Base-by-base conservation (phyloP, 2,113 vertebrate genomes). In the Ia io region DNA sequence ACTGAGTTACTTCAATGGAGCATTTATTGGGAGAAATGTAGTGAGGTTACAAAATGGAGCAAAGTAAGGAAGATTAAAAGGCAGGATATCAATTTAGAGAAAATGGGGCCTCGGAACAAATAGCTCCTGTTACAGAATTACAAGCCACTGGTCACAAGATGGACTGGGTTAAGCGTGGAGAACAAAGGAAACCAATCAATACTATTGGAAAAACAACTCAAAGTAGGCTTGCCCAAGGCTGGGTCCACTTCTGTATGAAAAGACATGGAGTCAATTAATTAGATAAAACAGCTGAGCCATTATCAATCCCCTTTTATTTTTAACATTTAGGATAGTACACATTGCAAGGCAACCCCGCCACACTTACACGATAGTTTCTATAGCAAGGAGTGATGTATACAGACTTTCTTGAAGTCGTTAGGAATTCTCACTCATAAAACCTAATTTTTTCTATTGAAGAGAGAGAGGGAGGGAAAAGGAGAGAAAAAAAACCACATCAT, bases 31-130 rank as follows among this genome's bases (percentile, higher is more conserved):
- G 30, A 80, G n/a, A 65, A 94, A 59, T 32, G 28, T 2, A 32
- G 84, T 40, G 49, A 28, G 32, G 32, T 59, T 32, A 61, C 17
- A 70, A 83, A 70, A 56, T 2, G 25, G 79, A 69, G 17, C 40
- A 87, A 86, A 93, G 69, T 11, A 23, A 14, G 6, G 14, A 40
- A 37, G 70, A 87, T 71, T 44, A 83, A 69, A 6, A 84, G 47
- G 25, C 28, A 92, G 71, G 63, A 93, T 94, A 90, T 74, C 32
- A 86, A 30, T 42, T 69, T 59, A 44, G 87, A 47, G 42, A 35
- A 89, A 84, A 70, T 0, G 14, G 49, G 44, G 22, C 63, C 56
- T 79, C 51, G 30, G 76, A 65, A 86, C 88, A 94, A 86, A 93
- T 0, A 59, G 80, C 65, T 93, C 80, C 91, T 71, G 80, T 65